A percentile compares a stretch with the other conserved stretches of the same genome.
These are phyloP conservation scores for Halichoerus grypus DNA, from an alignment of 2,113 vertebrate genomes.

Conservation along the genomic window DNA sequence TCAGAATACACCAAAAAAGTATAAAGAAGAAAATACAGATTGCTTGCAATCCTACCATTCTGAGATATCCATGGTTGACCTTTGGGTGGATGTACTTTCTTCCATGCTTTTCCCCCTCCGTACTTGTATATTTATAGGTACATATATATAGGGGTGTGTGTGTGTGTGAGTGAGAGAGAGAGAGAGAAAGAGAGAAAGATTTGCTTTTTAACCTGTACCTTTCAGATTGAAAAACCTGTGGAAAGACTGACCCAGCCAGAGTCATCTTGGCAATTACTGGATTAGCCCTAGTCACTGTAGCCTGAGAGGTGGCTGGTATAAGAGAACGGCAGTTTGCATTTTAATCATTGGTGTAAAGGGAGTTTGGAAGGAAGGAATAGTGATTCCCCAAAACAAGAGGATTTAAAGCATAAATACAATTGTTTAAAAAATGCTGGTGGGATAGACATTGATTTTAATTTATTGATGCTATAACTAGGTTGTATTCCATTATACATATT, in stretches of 20 bases:
- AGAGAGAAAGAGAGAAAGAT: not conserved
- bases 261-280: not conserved
- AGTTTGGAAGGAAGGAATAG: not conserved
- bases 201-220: not conserved
- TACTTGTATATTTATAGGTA: not conserved
- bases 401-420: not conserved
- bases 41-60: not conserved
- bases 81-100: not conserved
- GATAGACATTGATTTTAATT: not conserved
- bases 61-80: not conserved
- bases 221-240: conserved; percentile 20
- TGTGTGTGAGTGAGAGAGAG: not conserved
- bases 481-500: not conserved
- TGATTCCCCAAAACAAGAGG: not conserved
- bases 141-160: not conserved
- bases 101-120: not conserved
- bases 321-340: not conserved
- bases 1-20: not conserved
- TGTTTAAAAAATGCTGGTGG: not conserved
- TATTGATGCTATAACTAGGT: not conserved
- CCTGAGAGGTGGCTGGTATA: not conserved
- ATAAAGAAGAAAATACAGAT: not conserved
- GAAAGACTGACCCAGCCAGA: not conserved
- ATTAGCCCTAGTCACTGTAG: not conserved
- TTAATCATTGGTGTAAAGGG: not conserved